Base-by-base conservation (phyloP, 2,113 vertebrate genomes). In the Corapipo altera region DNA sequence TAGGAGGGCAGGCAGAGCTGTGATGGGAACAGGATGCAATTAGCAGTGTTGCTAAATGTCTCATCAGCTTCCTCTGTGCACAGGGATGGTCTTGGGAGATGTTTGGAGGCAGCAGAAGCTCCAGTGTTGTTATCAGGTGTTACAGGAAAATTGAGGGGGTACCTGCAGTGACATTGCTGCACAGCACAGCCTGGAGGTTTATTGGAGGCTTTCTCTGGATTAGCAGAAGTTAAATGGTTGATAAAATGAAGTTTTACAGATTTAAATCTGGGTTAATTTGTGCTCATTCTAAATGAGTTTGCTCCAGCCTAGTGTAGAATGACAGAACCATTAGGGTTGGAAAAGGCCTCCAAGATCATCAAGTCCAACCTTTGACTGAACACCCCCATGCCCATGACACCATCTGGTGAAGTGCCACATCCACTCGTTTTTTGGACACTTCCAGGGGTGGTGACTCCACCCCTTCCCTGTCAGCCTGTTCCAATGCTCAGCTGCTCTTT, bases 141-240 rank as follows among this genome's bases (percentile, higher is more conserved):
- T 46, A 5, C 0, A 49, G 83, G 69, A 74, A 6, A 65, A 1
- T 23, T 18, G 35, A 2, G 61, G 7, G 1, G 28, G 73, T 61
- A 39, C 22, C 46, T 75, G 66, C 48, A 11, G 59, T 11, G 58
- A 11, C 15, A 62, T n/a, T 26, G 37, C 39, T 74, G 77, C 52
- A 39, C 15, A 82, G n/a, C 27, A 0, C 57, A n/a, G 28, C 37
- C 33, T 57, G 72, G 6, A 37, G 0, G 30, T 93, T 65, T 35
- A 44, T 7, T 10, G 37, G 16, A 26, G 58, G 39, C 24, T 57
- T 92, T 41, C 54, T 70, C 49, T 10, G 33, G 65, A n/a, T 16
- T 6, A 61, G 67, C 26, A 8, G 1, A 44, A 83, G 16, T 51
- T 37, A 54, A 61, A 15, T 15, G 41, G 49, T 57, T 69, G 71